A percentile compares a stretch with the other conserved stretches of the same genome.
Conservation (phyloP, 2,113 vertebrate genomes). For the Neomonachus schauinslandi region DNA sequence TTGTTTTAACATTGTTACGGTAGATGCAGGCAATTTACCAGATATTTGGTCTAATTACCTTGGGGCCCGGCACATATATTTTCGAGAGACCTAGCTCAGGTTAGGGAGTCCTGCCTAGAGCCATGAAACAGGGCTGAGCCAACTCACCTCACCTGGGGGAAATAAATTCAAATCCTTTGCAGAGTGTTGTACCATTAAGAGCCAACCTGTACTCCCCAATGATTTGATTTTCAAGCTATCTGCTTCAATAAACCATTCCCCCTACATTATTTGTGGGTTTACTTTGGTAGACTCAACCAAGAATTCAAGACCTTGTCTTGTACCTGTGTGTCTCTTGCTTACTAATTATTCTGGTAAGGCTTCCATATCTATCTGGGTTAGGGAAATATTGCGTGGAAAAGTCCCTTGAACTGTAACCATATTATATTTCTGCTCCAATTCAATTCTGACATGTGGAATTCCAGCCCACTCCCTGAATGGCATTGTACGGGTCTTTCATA, state of each 20-base stretch:
- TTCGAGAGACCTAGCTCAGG: neutral
- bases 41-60: neutral
- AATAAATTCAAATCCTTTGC: neutral
- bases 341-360: neutral
- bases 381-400: conserved; percentile 17
- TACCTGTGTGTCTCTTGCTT: neutral
- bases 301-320: neutral
- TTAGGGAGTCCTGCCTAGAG: neutral
- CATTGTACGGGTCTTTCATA: conserved; percentile 69
- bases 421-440: conserved; percentile 25
- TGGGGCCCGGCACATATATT: neutral
- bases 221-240: conserved; percentile 28
- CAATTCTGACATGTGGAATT: conserved; percentile 42
- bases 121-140: neutral
- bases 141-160: neutral
- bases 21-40: neutral
- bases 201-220: neutral
- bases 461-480: conserved; percentile 33
- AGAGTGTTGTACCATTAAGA: neutral
- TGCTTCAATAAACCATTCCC: neutral
- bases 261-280: conserved; percentile 12
- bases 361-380: neutral
- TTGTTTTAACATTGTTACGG: neutral
- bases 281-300: conserved; percentile 13
- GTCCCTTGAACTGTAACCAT: neutral